These are phyloP conservation scores for Siniperca scherzeri DNA, from an alignment of 2,797 vertebrate genomes.

Conservation along the genomic window DNA sequence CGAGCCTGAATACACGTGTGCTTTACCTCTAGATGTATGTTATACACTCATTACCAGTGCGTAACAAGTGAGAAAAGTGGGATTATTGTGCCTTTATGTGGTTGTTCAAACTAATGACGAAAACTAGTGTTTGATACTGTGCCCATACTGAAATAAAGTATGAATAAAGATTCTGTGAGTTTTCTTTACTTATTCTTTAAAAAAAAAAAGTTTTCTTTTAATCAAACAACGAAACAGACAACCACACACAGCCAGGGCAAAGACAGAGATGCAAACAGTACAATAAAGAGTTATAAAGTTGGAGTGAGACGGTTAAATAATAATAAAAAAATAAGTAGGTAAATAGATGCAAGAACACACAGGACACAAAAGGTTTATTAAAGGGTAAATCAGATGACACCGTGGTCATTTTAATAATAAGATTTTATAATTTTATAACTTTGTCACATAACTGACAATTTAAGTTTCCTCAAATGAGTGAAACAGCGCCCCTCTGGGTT, in stretches of 20 bases:
- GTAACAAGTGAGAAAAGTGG: background rate
- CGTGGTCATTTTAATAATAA: no score
- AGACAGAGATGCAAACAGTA: background rate
- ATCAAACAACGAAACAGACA: background rate
- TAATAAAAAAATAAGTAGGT: background rate
- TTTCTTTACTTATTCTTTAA: no score
- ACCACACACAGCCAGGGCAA: background rate
- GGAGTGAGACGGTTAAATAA: background rate
- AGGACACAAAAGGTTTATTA: no score
- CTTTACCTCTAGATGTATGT: background rate
- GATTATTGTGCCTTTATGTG: background rate
- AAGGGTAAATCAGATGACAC: no score
- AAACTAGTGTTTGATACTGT: background rate
- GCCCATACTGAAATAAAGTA: background rate
- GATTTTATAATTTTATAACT: background rate
- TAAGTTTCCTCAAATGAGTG: background rate
- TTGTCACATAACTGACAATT: background rate
- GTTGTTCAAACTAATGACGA: background rate
- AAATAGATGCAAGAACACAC: no score
- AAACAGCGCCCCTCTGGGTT: constrained; percentile 26
- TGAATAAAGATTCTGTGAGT: background rate
- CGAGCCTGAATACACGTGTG: background rate
- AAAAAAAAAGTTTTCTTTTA: background rate
- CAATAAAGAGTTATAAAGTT: background rate
- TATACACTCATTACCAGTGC: no score